Evolutionary conservation across 2,888 invertebrate species (phyloP), one percentile per base, ranked within the genome.

Genomic region (Cephus rjabovi): DNA sequence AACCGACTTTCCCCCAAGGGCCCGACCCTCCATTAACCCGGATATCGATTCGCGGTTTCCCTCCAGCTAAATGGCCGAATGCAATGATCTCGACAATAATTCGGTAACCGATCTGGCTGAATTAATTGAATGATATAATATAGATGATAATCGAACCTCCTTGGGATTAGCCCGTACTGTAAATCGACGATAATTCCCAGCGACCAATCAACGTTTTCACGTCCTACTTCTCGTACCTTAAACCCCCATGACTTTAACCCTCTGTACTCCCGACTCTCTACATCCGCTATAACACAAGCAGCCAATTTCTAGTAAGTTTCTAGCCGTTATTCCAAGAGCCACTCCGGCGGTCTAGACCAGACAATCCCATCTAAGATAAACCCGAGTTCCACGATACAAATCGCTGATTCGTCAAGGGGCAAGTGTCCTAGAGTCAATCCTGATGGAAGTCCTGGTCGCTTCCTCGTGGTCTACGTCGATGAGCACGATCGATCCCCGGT

Each of bases 31-130:
- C 86, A 84, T 88, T 86, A 85, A 87, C 84, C 83, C 83, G 81
- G 81, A 84, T 86, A 89, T 89, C 86, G 89, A 88, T 88, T 87
- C 81, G 87, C 77, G 86, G 86, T 86, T 82, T 30, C 30, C 37
- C 56, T 56, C 34, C 0, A 35, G 74, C 74, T 40, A 74, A 74
- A 30, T n/a, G n/a, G 35, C 71, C 23, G 71, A 15, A 34, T 34
- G 71, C 71, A 34, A 23, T 71, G 71, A 71, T 71, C 71, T 23
- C 71, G 71, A 71, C 71, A 34, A 71, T 71, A 34, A 71, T 71
- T 71, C 71, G 71, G 23, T 56, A 23, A 15, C 23, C 23, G 56
- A 56, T 23, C 56, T 23, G 23, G 23, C 2, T 56, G 56, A 56
- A 56, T 9, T 56, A 56, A 56, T 56, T 56, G 56, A 56, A 56